These are phyloP conservation scores for Rhynchopsitta pachyrhyncha DNA, from an alignment of 2,113 vertebrate genomes.

Conservation along the genomic window DNA sequence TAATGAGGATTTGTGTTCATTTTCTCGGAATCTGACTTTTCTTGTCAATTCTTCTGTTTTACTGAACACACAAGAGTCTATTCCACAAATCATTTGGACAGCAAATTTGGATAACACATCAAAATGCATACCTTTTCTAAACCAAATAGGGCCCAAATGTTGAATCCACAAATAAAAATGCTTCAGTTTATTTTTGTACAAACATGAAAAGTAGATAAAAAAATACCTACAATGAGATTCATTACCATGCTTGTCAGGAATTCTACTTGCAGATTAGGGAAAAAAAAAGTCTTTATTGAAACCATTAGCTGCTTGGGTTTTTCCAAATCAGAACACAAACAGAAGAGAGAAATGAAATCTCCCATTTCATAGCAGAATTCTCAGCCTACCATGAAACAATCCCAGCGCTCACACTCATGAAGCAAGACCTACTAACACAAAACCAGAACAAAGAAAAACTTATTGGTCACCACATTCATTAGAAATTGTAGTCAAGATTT, in stretches of 20 bases:
- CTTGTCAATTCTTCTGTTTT: neutral
- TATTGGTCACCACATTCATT: neutral
- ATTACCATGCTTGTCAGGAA: neutral
- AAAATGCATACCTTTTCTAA: neutral
- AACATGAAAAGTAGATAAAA: neutral
- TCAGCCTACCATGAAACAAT: neutral
- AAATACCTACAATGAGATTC: neutral
- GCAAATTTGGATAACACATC: neutral
- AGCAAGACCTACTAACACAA: neutral
- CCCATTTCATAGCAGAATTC: neutral
- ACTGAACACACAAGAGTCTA: neutral
- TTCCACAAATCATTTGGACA: neutral
- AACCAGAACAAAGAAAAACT: neutral
- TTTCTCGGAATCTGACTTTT: neutral
- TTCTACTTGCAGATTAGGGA: neutral
- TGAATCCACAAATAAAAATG: neutral
- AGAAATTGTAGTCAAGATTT: neutral
- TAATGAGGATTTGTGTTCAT: neutral
- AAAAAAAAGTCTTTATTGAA: neutral
- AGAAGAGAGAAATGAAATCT: neutral
- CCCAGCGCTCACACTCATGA: neutral
- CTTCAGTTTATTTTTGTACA: neutral
- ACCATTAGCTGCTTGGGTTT: neutral
- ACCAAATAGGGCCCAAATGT: neutral
- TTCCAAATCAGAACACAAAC: neutral